Evolutionary conservation across 2,888 invertebrate species (phyloP), one percentile per base, ranked within the genome.

Genomic region (Bursaphelenchus okinawaensis): DNA sequence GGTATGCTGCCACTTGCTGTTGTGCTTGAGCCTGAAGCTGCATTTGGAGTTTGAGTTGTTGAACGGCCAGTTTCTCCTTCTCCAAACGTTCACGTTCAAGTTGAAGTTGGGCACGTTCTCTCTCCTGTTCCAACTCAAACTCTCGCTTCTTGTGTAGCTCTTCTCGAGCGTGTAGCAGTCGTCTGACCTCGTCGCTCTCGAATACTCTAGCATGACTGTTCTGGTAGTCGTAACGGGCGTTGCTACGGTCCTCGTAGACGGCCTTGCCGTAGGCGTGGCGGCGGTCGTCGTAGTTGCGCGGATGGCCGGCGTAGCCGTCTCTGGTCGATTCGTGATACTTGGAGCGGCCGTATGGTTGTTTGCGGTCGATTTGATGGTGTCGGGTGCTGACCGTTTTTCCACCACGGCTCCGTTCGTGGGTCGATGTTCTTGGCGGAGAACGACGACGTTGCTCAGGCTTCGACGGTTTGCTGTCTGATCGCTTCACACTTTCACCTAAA

Each of bases 1-100:
- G n/a, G 40, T 40, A 16, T 40, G 12, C 16, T 12, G 40, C 40
- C 12, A 40, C 40, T 16, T 12, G 16, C n/a, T 40, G 40, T 40
- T 40, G 40, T n/a, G n/a, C n/a, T n/a, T 40, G 40, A n/a, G 40
- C 40, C 40, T 40, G 40, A n/a, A 40, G 55, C 29, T 71, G 62
- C 1, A 64, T 63, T n/a, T 59, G 31, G 23, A 71, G 63, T 54
- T 68, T 71, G 71, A 92, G 83, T 60, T 90, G 88, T 72, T 92
- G 85, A 24, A 92, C 83, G 81, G 93, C 92, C 19, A 90, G 89
- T 84, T 91, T 91, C 82, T 92, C 92, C 3, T 90, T 88, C 82
- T 93, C 93, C 62, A 93, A 88, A 74, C 89, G 89, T 78, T 92
- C 92, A 23, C 91, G 88, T 84, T 93, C 93, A 16, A 90, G 70